Conservation (phyloP, 2,888 invertebrate species). For the Eupelmus urozonus region DNA sequence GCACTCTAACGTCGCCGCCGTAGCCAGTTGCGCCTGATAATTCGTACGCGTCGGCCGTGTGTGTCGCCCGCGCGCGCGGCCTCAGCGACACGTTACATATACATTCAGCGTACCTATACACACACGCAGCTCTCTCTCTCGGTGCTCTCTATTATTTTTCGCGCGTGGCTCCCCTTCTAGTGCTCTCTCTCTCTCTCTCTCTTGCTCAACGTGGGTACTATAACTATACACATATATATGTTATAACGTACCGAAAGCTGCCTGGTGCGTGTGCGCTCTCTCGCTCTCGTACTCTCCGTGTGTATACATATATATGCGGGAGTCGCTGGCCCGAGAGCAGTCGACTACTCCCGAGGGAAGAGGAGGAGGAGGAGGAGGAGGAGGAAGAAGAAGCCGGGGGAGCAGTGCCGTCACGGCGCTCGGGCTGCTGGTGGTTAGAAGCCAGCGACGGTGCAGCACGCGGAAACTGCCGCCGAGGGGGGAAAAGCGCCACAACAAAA, state of each 20-base stretch:
- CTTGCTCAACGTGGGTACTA: too few relatives aligned
- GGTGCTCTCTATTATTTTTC: too few relatives aligned
- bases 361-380: neutral
- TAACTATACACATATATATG: too few relatives aligned
- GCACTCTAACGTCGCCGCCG: neutral
- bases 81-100: constrained; percentile 5
- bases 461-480: neutral
- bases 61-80: constrained; percentile 54
- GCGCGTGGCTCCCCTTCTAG: too few relatives aligned
- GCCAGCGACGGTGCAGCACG: neutral
- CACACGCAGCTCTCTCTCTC: neutral
- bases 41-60: constrained; percentile 55
- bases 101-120: neutral
- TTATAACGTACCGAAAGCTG: too few relatives aligned
- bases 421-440: too few relatives aligned
- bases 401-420: neutral
- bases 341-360: constrained; percentile 13
- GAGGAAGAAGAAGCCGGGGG: constrained; percentile 2
- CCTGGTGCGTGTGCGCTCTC: neutral
- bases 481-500: constrained; percentile 10
- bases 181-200: too few relatives aligned
- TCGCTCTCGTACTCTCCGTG: neutral
- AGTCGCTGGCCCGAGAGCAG: neutral
- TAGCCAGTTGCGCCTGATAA: constrained; percentile 55
- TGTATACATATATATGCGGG: neutral